Percentiles rank a stretch among this genome's conserved stretches.
These are phyloP conservation scores for Triplophysa dalaica DNA, from an alignment of 2,113 vertebrate species.

Conservation along the genomic window DNA sequence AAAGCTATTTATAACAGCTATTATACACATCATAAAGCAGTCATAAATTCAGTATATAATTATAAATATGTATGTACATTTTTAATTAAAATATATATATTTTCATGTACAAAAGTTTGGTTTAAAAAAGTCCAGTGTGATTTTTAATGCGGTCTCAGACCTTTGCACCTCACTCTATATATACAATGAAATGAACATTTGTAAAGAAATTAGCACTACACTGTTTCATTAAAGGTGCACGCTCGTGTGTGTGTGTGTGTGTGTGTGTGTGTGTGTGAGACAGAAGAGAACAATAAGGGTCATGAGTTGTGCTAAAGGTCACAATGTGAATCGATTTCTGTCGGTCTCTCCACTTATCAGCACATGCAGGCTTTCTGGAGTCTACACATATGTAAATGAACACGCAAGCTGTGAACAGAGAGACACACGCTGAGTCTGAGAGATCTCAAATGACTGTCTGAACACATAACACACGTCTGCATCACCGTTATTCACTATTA, in stretches of 20 bases:
- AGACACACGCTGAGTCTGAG: not conserved
- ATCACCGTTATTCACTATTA: not conserved
- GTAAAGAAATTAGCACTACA: not conserved
- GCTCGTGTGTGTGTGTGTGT: no score
- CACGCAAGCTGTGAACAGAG: not conserved
- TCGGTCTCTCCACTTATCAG: slow-evolving; percentile 53
- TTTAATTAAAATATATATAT: no score
- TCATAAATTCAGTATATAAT: no score
- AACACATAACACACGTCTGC: not conserved
- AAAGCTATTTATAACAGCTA: no score
- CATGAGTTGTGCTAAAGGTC: slow-evolving; percentile 76
- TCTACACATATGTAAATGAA: slow-evolving; percentile 50
- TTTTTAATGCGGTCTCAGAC: no score
- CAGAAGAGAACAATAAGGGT: slow-evolving; percentile 65
- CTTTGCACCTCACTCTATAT: no score
- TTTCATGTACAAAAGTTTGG: no score
- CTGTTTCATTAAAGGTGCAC: not conserved
- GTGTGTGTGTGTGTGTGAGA: slow-evolving; percentile 62
- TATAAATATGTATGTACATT: no score
- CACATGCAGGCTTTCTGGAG: slow-evolving; percentile 53
- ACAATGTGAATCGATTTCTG: slow-evolving; percentile 73
- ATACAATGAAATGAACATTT: not conserved
- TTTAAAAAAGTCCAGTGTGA: no score
- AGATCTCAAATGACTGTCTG: not conserved
- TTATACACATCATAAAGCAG: no score